Percentiles rank a stretch among this genome's conserved stretches.
Conservation (phyloP, 1,140 invertebrate species). For the Drosophila sp. region DNA sequence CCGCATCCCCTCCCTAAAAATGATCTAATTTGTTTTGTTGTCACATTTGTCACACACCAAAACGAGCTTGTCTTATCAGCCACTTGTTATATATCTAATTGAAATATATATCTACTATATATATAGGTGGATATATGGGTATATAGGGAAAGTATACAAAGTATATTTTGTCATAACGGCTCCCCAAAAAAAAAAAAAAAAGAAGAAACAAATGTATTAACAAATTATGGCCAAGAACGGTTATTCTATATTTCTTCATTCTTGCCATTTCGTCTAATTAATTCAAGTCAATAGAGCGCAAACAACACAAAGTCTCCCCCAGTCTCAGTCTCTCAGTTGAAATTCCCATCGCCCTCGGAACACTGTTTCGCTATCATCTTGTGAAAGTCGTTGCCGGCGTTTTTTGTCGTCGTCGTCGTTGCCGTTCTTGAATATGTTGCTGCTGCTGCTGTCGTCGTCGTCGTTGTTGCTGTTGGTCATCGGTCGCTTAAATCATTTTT, state of each 20-base stretch:
- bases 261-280: constrained; percentile 51
- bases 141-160: constrained; percentile 5
- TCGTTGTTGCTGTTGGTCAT: not conserved
- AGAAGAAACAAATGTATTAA: not conserved
- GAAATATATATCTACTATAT: constrained; percentile 2
- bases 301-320: not conserved
- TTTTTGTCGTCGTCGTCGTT: not conserved
- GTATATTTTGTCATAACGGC: constrained; percentile 4
- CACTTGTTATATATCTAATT: constrained; percentile 1
- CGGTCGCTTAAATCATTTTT: constrained; percentile 44
- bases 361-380: constrained; percentile 24
- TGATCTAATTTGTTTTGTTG: constrained; percentile 50
- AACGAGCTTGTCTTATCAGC: constrained; percentile 36
- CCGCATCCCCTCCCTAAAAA: constrained; percentile 30
- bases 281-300: constrained; percentile 49
- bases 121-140: not conserved
- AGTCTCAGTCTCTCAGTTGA: not conserved
- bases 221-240: constrained; percentile 10
- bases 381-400: constrained; percentile 59
- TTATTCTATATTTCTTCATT: constrained; percentile 17
- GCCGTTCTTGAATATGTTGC: constrained; percentile 51
- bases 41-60: constrained; percentile 26
- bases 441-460: not conserved
- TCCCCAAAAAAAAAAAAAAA: not conserved
- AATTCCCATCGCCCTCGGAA: constrained; percentile 26